These are phyloP conservation scores for Apamea anceps DNA, from an alignment of 2,888 invertebrate genomes.

Conservation along the genomic window DNA sequence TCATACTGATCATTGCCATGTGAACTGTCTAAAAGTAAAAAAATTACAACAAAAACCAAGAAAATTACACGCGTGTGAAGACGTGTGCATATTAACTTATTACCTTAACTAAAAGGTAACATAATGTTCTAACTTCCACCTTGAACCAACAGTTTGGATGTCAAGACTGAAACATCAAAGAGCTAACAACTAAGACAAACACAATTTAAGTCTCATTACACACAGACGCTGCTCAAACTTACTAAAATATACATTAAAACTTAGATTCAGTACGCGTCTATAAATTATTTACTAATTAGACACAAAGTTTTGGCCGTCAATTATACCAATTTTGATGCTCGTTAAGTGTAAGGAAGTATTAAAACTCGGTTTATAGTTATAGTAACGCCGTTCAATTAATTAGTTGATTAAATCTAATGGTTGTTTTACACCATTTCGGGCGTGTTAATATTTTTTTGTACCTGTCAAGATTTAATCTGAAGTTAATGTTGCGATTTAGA, in stretches of 20 bases:
- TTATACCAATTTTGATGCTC: slow-evolving; percentile 46
- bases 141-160: slow-evolving; percentile 48
- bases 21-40: neutral
- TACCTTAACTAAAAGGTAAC: slow-evolving; percentile 24
- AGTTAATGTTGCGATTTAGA: slow-evolving; percentile 29
- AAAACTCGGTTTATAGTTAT: slow-evolving; percentile 37
- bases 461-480: slow-evolving; percentile 52
- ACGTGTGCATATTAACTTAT: slow-evolving; percentile 20
- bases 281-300: slow-evolving; percentile 60
- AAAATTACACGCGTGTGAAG: neutral
- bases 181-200: slow-evolving; percentile 57
- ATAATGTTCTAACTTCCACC: slow-evolving; percentile 21
- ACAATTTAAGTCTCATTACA: slow-evolving; percentile 60
- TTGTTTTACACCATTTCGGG: slow-evolving; percentile 50
- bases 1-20: neutral
- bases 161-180: slow-evolving; percentile 54
- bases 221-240: slow-evolving; percentile 57
- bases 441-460: slow-evolving; percentile 37
- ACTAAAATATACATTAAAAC: slow-evolving; percentile 63
- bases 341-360: slow-evolving; percentile 53
- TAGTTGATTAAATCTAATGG: slow-evolving; percentile 49
- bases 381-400: slow-evolving; percentile 40
- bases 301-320: slow-evolving; percentile 51
- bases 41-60: slow-evolving; percentile 8
- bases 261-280: slow-evolving; percentile 48